These are phyloP conservation scores for Pseudomugil gertrudae DNA, from an alignment of 2,797 vertebrate species.

Conservation along the genomic window DNA sequence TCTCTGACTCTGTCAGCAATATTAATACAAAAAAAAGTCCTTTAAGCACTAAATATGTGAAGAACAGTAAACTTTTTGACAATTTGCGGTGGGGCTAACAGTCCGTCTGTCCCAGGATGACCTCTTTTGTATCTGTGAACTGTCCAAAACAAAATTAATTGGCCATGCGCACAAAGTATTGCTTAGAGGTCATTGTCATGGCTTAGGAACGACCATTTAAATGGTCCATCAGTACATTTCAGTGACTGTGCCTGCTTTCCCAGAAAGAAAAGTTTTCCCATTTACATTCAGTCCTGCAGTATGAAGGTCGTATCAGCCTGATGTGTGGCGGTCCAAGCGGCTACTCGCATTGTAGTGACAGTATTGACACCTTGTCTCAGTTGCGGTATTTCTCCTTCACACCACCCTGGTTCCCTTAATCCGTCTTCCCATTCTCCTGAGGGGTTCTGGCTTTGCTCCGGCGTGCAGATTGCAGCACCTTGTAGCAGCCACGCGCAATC, in stretches of 20 bases:
- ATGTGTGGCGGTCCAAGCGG: slow-evolving; percentile 32
- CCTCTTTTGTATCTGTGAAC: slow-evolving; percentile 42
- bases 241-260: slow-evolving; percentile 18
- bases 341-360: slow-evolving; percentile 19
- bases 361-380: slow-evolving; percentile 21
- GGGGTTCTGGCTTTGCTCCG: slow-evolving; percentile 73
- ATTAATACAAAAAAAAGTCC: slow-evolving; percentile 36
- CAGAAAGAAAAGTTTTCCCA: slow-evolving; percentile 13
- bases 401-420: slow-evolving; percentile 73
- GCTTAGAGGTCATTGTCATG: slow-evolving; percentile 71
- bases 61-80: slow-evolving; percentile 67
- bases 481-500: slow-evolving; percentile 94
- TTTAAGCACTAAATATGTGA: slow-evolving; percentile 41
- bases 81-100: slow-evolving; percentile 56
- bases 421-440: slow-evolving; percentile 91
- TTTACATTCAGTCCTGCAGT: slow-evolving; percentile 47
- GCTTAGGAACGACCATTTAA: slow-evolving; percentile 54
- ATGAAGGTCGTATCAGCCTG: slow-evolving; percentile 28
- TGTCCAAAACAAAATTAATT: slow-evolving; percentile 43
- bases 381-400: slow-evolving; percentile 9
- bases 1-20: slow-evolving; percentile 32
- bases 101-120: slow-evolving; percentile 44
- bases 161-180: slow-evolving; percentile 76
- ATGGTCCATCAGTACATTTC: slow-evolving; percentile 52
- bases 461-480: slow-evolving; percentile 85